Conservation (phyloP, 2,113 vertebrate genomes). For the Carassius gibelio region DNA sequence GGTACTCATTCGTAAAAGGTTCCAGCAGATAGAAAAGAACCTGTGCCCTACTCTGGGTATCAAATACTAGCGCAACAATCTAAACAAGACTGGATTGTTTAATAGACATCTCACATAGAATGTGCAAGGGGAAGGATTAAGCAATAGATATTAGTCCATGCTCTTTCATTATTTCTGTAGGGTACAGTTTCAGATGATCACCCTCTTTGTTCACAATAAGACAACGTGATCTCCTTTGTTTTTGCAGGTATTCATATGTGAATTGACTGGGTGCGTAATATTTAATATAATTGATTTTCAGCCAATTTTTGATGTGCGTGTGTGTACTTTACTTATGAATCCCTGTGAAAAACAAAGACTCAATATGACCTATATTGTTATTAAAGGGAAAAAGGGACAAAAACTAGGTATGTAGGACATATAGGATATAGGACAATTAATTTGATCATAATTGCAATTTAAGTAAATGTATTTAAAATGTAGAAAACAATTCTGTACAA, state of each 20-base stretch:
- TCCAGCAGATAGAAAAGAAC: slow-evolving; percentile 35
- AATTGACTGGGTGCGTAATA: neutral
- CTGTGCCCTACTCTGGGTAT: slow-evolving; percentile 6
- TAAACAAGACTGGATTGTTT: slow-evolving; percentile 9
- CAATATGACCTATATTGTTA: neutral
- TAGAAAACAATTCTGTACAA: neutral
- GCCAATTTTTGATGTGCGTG: neutral
- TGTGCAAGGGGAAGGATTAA: neutral
- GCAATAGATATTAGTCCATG: neutral
- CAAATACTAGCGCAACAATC: slow-evolving; percentile 20
- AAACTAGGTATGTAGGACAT: neutral
- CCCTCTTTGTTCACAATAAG: neutral
- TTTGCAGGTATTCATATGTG: neutral
- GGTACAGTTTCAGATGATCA: neutral
- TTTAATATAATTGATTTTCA: neutral
- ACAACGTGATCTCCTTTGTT: neutral
- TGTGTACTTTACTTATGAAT: neutral
- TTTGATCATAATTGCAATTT: neutral
- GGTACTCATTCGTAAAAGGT: slow-evolving; percentile 26
- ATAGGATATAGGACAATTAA: neutral
- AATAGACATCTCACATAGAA: neutral
- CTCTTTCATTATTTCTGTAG: neutral
- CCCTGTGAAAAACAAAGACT: neutral
- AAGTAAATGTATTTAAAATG: neutral
- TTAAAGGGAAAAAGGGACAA: neutral